phyloP scores from a whole-genome alignment of 2,888 invertebrate species.

The Heliconius ethilla region DNA sequence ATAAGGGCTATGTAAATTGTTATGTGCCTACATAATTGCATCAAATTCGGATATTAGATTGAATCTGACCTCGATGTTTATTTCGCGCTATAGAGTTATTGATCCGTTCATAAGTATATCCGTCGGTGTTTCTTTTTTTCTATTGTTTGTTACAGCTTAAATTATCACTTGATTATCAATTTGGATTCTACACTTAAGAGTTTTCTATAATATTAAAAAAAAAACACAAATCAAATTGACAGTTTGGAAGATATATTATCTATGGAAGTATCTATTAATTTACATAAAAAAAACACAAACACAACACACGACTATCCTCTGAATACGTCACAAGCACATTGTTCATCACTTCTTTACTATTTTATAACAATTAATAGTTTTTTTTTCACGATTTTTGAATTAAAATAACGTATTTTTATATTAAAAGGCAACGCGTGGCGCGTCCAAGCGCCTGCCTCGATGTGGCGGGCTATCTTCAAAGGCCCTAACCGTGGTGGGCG shows the following conservation, averaged over 20 bases:
- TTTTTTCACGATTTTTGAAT: conserved; percentile 33
- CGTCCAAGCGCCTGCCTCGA: conserved; percentile 77
- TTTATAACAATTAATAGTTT: conserved; percentile 15
- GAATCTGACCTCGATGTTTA: conserved; percentile 38
- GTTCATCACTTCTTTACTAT: conserved; percentile 11
- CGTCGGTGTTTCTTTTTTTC: conserved; percentile 31
- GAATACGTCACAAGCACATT: conserved; percentile 20
- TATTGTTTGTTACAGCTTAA: conserved; percentile 5
- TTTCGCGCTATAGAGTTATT: conserved; percentile 33
- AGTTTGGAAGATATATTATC: conserved; percentile 2
- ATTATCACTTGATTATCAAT: neutral
- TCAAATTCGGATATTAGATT: conserved; percentile 33
- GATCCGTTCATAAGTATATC: conserved; percentile 35
- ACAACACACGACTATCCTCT: neutral
- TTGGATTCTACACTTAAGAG: neutral
- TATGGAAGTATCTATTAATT: neutral
- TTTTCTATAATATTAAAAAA: neutral
- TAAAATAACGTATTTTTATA: conserved; percentile 55
- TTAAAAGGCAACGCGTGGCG: conserved; percentile 64
- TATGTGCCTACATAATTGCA: conserved; percentile 21
- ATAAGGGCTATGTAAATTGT: conserved; percentile 17
- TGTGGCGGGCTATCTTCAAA: conserved; percentile 66
- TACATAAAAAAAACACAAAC: neutral
- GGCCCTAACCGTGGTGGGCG: conserved; percentile 73
- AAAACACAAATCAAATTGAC: neutral